Evolutionary conservation across 1,140 invertebrate genomes (phyloP).

Genomic region (Sycophila sp.): DNA sequence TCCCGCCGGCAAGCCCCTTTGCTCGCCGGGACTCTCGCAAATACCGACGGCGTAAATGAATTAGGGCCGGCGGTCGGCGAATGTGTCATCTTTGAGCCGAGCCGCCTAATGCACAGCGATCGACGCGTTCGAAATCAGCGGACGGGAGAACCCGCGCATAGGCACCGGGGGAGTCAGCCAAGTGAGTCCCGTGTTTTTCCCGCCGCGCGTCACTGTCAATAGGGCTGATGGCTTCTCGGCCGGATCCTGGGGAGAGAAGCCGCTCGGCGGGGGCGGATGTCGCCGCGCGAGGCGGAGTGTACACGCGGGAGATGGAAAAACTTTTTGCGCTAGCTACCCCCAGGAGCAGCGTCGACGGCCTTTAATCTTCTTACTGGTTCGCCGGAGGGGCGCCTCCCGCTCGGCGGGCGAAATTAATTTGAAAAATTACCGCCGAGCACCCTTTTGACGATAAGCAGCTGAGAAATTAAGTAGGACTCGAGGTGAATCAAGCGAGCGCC

Average conservation of each 20-base stretch:
- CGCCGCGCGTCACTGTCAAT: conserved; percentile 12
- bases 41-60: neutral
- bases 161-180: neutral
- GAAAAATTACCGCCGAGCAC: too few species aligned
- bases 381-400: neutral
- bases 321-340: too few species aligned
- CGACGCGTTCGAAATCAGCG: neutral
- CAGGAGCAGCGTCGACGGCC: neutral
- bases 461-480: neutral
- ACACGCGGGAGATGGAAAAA: neutral
- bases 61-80: neutral
- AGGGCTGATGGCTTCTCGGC: neutral
- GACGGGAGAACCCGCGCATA: neutral
- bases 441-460: too few species aligned
- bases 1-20: too few species aligned
- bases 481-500: neutral
- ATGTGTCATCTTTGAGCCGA: neutral
- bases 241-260: neutral
- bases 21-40: too few species aligned
- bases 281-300: neutral
- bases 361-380: conserved; percentile 11
- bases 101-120: neutral
- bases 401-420: neutral
- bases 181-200: neutral
- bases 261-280: neutral